Evolutionary conservation across 2,888 invertebrate species (phyloP).

Genomic region (Xanthia togata): DNA sequence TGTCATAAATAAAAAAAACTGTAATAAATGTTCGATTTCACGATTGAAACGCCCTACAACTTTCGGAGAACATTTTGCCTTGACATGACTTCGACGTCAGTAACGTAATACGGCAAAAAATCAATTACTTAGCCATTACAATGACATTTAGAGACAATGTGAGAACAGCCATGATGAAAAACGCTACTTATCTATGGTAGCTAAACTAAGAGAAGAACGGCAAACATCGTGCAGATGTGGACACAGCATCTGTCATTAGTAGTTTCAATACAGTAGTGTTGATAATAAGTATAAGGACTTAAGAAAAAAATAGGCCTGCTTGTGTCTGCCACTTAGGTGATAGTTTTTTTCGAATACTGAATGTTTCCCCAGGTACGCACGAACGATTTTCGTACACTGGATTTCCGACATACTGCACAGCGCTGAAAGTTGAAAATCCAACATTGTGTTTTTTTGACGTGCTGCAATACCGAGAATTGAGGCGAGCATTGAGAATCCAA

Average conservation of each 20-base stretch:
- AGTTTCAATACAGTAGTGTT: background rate
- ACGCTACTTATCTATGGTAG: background rate
- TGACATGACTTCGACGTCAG: background rate
- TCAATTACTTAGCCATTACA: slow-evolving; percentile 4
- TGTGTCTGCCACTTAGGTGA: background rate
- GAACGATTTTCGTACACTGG: too few relatives aligned
- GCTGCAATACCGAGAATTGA: too few relatives aligned
- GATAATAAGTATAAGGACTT: background rate
- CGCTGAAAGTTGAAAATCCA: too few relatives aligned
- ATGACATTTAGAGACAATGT: background rate
- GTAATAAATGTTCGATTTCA: background rate
- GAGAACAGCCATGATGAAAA: background rate
- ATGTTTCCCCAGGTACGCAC: too few relatives aligned
- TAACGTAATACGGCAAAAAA: background rate
- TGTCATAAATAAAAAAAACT: background rate
- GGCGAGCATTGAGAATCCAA: too few relatives aligned
- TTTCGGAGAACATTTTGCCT: background rate
- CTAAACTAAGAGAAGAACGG: background rate
- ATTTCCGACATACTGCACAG: too few relatives aligned
- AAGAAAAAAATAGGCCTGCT: background rate
- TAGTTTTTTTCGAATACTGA: background rate
- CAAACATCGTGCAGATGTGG: background rate
- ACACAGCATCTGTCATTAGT: background rate
- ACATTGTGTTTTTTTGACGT: too few relatives aligned
- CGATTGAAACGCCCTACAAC: background rate